Base-by-base conservation (phyloP, 2,113 vertebrate species). In the Varanus komodoensis region DNA sequence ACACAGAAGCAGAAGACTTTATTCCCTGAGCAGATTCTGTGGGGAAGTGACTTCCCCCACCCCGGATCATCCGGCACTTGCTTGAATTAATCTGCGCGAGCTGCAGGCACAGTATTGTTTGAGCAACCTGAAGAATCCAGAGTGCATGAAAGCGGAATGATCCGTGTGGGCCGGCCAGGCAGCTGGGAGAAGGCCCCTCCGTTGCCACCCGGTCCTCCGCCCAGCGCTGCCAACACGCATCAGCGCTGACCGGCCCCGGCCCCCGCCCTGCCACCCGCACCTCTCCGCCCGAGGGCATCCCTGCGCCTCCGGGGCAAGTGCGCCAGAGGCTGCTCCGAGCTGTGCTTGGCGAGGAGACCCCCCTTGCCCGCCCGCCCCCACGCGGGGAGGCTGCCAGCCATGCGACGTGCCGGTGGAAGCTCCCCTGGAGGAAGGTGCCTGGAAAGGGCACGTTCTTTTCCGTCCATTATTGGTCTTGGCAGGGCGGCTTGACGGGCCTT, bases 171-270 rank as follows among this genome's bases (percentile, higher is more conserved):
- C 89, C 82, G 73, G 90, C 82, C 77, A 48, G 95, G 92, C 91
- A 86, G 83, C 87, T 29, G 86, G 95, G 93, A 91, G 91, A 71
- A 93, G 77, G 91, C 54, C 0, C 84, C 86, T 95, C 91, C 89
- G 27, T 82, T 82, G 80, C 84, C 87, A 92, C 90, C 93, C 67
- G 87, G 90, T 89, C 71, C 88, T 80, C 82, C 57, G 0, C 9
- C 25, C 79, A 67, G 91, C 52, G n/a, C 89, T 89, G 89, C 89
- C 89, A 79, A 79, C 7, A 74, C 32, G 64, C 82, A 89, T 89
- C 86, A 93, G 27, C 78, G 87, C 84, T 89, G 89, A 89, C 89
- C 89, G 78, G 89, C 61, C 52, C 68, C 74, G 78, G 8, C 61
- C 74, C 64, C 48, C 81, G 86, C 85, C 80, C 85, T 71, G 91